Evolutionary conservation across 2,113 vertebrate genomes (phyloP).

Genomic region (Actinemys pallida): DNA sequence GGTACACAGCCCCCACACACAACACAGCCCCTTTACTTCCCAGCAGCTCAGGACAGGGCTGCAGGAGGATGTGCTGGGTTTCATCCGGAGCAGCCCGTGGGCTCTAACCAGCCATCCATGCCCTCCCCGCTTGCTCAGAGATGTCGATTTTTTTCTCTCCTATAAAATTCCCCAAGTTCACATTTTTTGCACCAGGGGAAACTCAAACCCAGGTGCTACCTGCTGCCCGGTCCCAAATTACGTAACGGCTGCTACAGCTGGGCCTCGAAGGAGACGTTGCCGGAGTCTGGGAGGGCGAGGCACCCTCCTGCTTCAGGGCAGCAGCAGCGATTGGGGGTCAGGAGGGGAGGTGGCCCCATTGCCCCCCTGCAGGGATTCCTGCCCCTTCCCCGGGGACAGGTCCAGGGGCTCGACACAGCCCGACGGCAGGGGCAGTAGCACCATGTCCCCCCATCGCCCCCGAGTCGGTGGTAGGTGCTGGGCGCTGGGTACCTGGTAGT

Average conservation of each 20-base stretch:
- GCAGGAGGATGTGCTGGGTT: not conserved
- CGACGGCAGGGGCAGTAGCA: accelerated
- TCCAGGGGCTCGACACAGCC: not conserved
- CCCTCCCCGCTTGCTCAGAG: not conserved
- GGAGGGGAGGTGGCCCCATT: not conserved
- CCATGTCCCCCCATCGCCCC: accelerated
- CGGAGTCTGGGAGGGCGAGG: no score
- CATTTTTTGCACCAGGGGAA: not conserved
- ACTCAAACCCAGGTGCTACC: not conserved
- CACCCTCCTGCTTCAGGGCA: not conserved
- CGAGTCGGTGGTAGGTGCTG: accelerated
- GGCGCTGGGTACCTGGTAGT: conserved; percentile 90
- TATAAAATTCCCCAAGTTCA: not conserved
- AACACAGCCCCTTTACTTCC: not conserved
- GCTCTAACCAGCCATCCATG: not conserved
- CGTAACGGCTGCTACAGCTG: no score
- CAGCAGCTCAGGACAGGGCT: not conserved
- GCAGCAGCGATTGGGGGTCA: not conserved
- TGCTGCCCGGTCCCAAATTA: not conserved
- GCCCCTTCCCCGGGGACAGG: not conserved
- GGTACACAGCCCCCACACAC: no score
- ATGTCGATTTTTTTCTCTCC: not conserved
- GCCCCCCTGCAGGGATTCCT: not conserved
- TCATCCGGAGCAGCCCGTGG: not conserved
- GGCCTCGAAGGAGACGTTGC: not conserved